Evolutionary conservation across 2,888 invertebrate species (phyloP).

Genomic region (Dicyrtomina minuta): DNA sequence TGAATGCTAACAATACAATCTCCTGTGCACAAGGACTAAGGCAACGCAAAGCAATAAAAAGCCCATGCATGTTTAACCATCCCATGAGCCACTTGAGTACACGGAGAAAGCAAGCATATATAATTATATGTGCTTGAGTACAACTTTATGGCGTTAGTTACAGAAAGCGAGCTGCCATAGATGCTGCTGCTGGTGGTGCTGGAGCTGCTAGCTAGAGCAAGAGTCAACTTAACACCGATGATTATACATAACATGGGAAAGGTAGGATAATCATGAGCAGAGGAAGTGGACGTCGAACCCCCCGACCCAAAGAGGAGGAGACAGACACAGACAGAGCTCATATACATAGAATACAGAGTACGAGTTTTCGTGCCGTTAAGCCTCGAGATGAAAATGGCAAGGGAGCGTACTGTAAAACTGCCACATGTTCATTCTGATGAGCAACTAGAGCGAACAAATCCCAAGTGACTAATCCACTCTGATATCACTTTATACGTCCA

Average conservation of each 20-base stretch:
- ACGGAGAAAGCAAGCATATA: not conserved
- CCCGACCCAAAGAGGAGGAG: slow-evolving; percentile 9
- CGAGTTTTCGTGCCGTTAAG: slow-evolving; percentile 16
- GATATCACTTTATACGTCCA: slow-evolving; percentile 32
- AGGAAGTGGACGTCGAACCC: not conserved
- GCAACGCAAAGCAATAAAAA: not conserved
- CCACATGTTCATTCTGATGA: slow-evolving; percentile 32
- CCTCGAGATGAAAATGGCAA: slow-evolving; percentile 30
- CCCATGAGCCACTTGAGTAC: not conserved
- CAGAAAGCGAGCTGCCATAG: not conserved
- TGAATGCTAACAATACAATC: slow-evolving; percentile 5
- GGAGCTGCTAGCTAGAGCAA: not conserved
- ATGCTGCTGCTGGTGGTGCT: too few species aligned
- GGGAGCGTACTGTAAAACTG: slow-evolving; percentile 27
- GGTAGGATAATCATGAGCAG: slow-evolving; percentile 24
- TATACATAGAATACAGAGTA: not conserved
- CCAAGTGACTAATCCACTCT: slow-evolving; percentile 34
- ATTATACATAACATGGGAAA: slow-evolving; percentile 29
- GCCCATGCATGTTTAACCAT: slow-evolving; percentile 3
- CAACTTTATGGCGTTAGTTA: slow-evolving; percentile 19
- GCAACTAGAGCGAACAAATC: slow-evolving; percentile 31
- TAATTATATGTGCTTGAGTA: not conserved
- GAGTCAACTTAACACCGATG: slow-evolving; percentile 24
- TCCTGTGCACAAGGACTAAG: not conserved
- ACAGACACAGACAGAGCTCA: not conserved